Base-by-base conservation (phyloP, 2,888 invertebrate species). In the Coremacera marginata region DNA sequence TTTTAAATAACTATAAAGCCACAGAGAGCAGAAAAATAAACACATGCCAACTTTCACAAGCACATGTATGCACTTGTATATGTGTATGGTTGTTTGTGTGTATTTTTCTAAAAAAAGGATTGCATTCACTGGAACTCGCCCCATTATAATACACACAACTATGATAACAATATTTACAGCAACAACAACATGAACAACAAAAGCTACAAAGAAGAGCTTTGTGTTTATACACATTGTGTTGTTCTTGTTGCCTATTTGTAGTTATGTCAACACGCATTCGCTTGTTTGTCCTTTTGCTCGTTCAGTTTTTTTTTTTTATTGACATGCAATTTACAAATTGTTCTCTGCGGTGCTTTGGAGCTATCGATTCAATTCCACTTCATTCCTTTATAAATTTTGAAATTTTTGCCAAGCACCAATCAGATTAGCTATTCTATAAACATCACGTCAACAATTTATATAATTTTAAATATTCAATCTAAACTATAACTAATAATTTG, bases 1-100 rank as follows among this genome's bases (percentile, higher is more conserved):
- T 67, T 34, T 67, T 67, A 67, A 67, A 60, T 49, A 60, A 68
- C 25, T 70, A 22, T 19, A 44, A 55, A 52, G n/a, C 52, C 57
- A 71, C 27, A 63, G 34, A 60, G 62, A 51, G 51, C 60, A 57
- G 22, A 25, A 16, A 3, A 55, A 74, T 34, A 74, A 9, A 63
- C 34, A 34, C 65, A 27, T 49, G 52, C 77, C 77, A 80, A 70
- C 77, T 73, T 70, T 76, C 76, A 65, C 67, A 74, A 75, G 70
- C 72, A 72, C 25, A 55, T 65, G 76, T 27, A 70, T 44, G 62
- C 31, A 31, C 22, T 8, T 19, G 14, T n/a, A 16, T 19, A 16
- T 31, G 3, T 25, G 3, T 51, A 5, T 8, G 34, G 19, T 31
- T 63, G 65, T 49, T 37, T 63, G 34, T 31, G n/a, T 65, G n/a